Base-by-base conservation (phyloP, 2,113 vertebrate genomes). In the Corythornis vintsioides region DNA sequence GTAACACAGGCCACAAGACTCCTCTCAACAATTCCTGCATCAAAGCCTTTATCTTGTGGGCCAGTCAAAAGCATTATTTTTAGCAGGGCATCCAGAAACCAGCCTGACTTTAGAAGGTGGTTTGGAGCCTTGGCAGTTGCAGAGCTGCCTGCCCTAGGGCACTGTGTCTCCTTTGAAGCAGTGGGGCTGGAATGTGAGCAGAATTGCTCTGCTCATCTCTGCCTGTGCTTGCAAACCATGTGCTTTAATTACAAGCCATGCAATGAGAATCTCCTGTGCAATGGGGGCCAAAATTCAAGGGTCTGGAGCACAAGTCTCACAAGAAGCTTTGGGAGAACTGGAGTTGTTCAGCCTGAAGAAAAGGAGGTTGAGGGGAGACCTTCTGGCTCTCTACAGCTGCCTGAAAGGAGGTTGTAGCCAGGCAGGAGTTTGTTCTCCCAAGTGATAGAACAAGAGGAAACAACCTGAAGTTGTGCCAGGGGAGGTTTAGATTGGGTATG, bases 161-260 rank as follows among this genome's bases (percentile, higher is more conserved):
- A 52, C 56, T 67, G 63, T 35, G n/a, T 19, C 65, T 91, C 31
- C 67, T 77, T 71, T 67, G 86, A 67, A 83, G 83, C n/a, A 67
- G 64, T 22, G 11, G 6, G 3, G 26, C 56, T 59, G 60, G 70
- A 88, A n/a, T 31, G 53, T 0, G 1, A 38, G 38, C 24, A 75
- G 48, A 88, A 72, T 24, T 3, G 2, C 60, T 91, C 33, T 90
- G 64, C 43, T 78, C 65, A 66, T 45, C 29, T 29, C 60, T 1
- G 13, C 22, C 40, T 61, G 4, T 11, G 38, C 75, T 50, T 83
- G 64, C 40, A 71, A 77, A 85, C 2, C 0, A 80, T 18, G 11
- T 33, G n/a, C 35, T 95, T 93, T 88, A 88, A 95, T 77, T 74
- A 89, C 25, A 91, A 59, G 31, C 43, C 75, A 59, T 3, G 22